These are phyloP conservation scores for Acyrthosiphon pisum DNA, from an alignment of 1,140 invertebrate species.

Conservation along the genomic window DNA sequence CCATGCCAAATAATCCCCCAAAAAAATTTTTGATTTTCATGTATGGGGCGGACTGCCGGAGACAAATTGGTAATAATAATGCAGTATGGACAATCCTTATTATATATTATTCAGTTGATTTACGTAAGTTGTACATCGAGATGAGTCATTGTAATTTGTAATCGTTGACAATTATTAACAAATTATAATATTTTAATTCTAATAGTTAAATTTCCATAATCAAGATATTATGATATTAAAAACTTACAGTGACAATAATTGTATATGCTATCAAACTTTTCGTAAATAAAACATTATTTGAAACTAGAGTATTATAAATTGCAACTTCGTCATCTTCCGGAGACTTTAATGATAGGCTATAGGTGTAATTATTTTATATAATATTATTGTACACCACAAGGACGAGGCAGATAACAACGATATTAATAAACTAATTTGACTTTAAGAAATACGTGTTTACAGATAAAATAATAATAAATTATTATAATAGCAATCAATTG, in stretches of 20 bases:
- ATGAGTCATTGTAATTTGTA: neutral
- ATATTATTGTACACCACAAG: neutral
- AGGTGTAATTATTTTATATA: neutral
- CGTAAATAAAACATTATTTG: neutral
- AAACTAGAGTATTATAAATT: neutral
- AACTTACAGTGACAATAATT: neutral
- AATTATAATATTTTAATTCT: neutral
- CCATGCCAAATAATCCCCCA: too few relatives aligned
- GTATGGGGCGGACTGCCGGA: too few relatives aligned
- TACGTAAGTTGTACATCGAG: too few relatives aligned
- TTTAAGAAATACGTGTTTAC: neutral
- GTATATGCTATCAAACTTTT: neutral
- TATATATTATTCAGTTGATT: too few relatives aligned
- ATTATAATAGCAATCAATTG: neutral
- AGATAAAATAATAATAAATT: neutral
- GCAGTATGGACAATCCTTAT: too few relatives aligned
- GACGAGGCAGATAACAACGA: neutral
- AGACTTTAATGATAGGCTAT: slow-evolving; percentile 35
- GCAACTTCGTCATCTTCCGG: neutral
- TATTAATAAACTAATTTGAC: neutral
- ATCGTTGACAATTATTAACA: neutral
- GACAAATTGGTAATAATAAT: too few relatives aligned
- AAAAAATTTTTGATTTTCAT: too few relatives aligned
- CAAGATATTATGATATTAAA: neutral
- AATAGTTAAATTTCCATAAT: neutral